Evolutionary conservation across 2,113 vertebrate species (phyloP).

Genomic region (Empidonax traillii): DNA sequence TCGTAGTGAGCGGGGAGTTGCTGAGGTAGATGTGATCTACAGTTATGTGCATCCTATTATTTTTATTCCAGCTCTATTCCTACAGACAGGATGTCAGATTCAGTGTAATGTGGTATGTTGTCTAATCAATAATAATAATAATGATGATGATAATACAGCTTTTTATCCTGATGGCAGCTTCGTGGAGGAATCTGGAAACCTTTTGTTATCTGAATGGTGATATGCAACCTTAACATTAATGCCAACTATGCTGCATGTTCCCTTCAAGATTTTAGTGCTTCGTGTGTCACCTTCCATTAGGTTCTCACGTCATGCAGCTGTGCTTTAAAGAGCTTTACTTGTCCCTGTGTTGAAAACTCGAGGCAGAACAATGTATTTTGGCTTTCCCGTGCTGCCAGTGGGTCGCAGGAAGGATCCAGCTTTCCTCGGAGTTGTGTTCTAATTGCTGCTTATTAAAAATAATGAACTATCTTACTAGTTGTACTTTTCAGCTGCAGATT

Average conservation of each 20-base stretch:
- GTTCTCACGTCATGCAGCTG: neutral
- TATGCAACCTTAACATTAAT: neutral
- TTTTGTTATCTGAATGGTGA: neutral
- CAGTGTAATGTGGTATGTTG: neutral
- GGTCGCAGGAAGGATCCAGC: neutral
- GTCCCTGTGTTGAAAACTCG: neutral
- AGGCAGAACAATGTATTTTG: neutral
- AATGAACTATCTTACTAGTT: conserved; percentile 54
- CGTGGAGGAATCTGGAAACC: neutral
- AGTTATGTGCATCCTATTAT: conserved; percentile 1
- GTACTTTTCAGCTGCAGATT: conserved; percentile 51
- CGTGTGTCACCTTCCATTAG: neutral
- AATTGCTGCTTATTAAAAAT: conserved; percentile 69
- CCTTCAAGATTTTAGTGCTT: neutral
- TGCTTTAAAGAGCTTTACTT: neutral
- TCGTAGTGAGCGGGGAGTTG: neutral
- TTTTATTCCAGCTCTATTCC: conserved; percentile 1
- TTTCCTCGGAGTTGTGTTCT: conserved; percentile 17
- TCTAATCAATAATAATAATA: conserved; percentile 28
- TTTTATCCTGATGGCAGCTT: neutral
- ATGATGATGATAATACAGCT: neutral
- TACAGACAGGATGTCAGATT: neutral
- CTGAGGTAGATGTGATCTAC: conserved; percentile 1
- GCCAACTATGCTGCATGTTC: neutral
- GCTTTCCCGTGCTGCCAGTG: neutral